A percentile compares a stretch with the other conserved stretches of the same genome.
These are phyloP conservation scores for Stigmatopora nigra DNA, from an alignment of 2,113 vertebrate genomes.

Conservation along the genomic window DNA sequence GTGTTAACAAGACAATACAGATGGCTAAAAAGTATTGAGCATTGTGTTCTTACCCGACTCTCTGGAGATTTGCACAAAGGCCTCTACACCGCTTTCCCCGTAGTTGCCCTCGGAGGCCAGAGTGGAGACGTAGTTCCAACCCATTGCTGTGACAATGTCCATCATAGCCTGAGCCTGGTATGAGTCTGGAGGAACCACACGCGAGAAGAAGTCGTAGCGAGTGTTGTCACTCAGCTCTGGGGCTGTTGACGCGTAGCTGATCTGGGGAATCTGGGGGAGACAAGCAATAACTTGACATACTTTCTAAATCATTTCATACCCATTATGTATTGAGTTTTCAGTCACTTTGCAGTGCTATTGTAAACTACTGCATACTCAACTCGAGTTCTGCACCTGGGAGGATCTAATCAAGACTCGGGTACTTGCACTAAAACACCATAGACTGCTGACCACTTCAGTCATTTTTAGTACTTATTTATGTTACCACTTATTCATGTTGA, in stretches of 20 bases:
- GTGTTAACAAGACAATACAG: no score
- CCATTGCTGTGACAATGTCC: constrained; percentile 88
- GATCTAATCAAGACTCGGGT: no score
- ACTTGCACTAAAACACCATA: no score
- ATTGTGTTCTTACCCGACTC: constrained; percentile 61
- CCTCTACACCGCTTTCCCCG: constrained; percentile 92
- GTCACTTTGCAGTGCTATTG: not conserved
- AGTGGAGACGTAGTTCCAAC: constrained; percentile 94
- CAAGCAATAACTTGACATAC: not conserved
- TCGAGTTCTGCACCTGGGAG: no score
- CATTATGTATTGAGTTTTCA: not conserved
- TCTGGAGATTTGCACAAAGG: constrained; percentile 91
- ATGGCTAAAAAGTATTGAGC: not conserved
- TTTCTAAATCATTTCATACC: not conserved
- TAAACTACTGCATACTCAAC: no score
- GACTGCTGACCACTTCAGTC: no score
- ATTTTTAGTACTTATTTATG: no score
- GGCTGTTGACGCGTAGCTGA: constrained; percentile 97
- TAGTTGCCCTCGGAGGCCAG: constrained; percentile 95
- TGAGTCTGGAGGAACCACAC: constrained; percentile 91
- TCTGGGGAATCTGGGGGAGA: constrained; percentile 87
- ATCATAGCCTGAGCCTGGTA: constrained; percentile 98
- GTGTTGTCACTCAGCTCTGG: constrained; percentile 95
- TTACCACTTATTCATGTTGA: no score
- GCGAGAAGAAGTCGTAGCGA: constrained; percentile 95